Conservation (phyloP, 2,888 invertebrate species). For the Conops quadrifasciatus region DNA sequence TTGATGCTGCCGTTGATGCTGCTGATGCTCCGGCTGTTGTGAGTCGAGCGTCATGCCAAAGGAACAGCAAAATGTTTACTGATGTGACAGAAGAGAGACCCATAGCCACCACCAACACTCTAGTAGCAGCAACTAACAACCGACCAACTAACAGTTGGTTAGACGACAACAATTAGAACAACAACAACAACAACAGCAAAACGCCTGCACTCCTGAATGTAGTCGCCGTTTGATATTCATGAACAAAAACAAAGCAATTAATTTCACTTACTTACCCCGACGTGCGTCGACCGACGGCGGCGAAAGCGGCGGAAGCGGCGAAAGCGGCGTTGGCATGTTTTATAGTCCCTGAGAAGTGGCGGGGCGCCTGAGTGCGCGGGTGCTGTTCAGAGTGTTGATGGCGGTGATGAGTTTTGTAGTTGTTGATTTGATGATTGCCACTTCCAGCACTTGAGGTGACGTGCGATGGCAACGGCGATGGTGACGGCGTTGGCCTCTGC, state of each 20-base stretch:
- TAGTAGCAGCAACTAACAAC: constrained; percentile 37
- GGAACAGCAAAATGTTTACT: constrained; percentile 27
- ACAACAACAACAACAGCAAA: constrained; percentile 22
- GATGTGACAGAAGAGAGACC: constrained; percentile 3
- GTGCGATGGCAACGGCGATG: constrained; percentile 7
- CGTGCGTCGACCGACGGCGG: background rate
- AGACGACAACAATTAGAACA: constrained; percentile 27
- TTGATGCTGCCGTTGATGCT: constrained; percentile 16
- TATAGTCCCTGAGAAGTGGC: constrained; percentile 21
- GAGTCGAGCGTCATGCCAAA: constrained; percentile 10
- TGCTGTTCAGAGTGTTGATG: constrained; percentile 28
- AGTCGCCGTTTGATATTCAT: constrained; percentile 55
- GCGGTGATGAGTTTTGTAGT: constrained; percentile 61
- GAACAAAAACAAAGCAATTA: constrained; percentile 62
- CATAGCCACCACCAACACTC: constrained; percentile 13
- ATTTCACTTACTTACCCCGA: constrained; percentile 60
- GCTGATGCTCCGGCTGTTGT: constrained; percentile 12
- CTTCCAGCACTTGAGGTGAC: constrained; percentile 37
- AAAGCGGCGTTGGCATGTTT: background rate
- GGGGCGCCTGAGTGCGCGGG: constrained; percentile 18
- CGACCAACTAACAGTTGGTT: constrained; percentile 30
- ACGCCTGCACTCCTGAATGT: constrained; percentile 39
- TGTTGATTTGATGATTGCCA: constrained; percentile 61
- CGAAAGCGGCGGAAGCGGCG: background rate
- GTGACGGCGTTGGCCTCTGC: background rate